Percentiles rank a stretch among this genome's conserved stretches.
Conservation (phyloP, 2,888 invertebrate species). For the Sarcophaga carnaria region DNA sequence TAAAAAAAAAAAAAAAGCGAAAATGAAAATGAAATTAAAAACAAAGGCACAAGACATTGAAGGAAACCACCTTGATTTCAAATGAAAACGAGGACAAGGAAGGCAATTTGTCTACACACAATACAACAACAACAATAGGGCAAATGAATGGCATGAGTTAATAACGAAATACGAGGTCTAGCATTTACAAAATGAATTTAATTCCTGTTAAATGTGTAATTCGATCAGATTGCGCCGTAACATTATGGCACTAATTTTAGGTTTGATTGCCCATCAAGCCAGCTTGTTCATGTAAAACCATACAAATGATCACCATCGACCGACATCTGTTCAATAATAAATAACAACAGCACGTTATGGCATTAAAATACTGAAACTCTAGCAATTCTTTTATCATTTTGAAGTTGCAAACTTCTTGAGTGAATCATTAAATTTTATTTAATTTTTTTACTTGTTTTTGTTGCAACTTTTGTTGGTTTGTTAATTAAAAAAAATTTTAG, state of each 20-base stretch:
- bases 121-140: not conserved
- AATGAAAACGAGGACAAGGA: slow-evolving; percentile 31
- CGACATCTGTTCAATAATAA: slow-evolving; percentile 36
- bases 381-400: not conserved
- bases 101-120: slow-evolving; percentile 40
- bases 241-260: slow-evolving; percentile 37
- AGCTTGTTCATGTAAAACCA: slow-evolving; percentile 41
- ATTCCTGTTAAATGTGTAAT: slow-evolving; percentile 61
- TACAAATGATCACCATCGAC: slow-evolving; percentile 38
- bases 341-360: not conserved
- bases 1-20: not conserved
- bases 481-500: slow-evolving; percentile 28
- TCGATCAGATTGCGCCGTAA: slow-evolving; percentile 46
- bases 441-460: not conserved
- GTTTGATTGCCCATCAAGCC: slow-evolving; percentile 21
- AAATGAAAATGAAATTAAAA: slow-evolving; percentile 15
- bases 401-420: too few relatives aligned
- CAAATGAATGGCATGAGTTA: not conserved
- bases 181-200: not conserved
- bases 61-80: slow-evolving; percentile 58
- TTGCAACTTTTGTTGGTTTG: not conserved
- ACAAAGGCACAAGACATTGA: not conserved
- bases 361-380: not conserved
- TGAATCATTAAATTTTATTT: too few relatives aligned
- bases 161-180: not conserved